These are phyloP conservation scores for Oncopeltus fasciatus DNA, from an alignment of 1,140 invertebrate genomes.

Conservation along the genomic window DNA sequence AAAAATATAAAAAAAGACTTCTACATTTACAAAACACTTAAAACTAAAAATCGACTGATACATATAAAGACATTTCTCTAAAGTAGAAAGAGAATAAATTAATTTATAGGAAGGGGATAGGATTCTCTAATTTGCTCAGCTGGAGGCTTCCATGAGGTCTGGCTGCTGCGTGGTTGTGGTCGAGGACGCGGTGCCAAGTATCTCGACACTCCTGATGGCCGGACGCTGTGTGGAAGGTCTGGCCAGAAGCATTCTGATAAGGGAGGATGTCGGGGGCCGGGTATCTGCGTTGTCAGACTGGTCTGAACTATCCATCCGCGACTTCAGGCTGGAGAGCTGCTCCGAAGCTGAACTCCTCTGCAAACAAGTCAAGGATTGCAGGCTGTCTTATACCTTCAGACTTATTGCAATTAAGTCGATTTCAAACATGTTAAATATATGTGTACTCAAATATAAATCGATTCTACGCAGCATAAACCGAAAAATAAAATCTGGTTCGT, in stretches of 20 bases:
- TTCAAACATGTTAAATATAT: too few species aligned
- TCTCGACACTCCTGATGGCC: conserved; percentile 7
- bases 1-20: too few species aligned
- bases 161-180: background rate
- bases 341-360: background rate
- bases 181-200: conserved; percentile 6
- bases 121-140: background rate
- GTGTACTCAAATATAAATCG: too few species aligned
- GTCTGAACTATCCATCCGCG: conserved; percentile 11
- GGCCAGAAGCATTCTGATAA: conserved; percentile 22
- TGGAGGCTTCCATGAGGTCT: conserved; percentile 10
- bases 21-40: too few species aligned
- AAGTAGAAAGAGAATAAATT: background rate
- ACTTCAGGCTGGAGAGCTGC: background rate
- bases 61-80: too few species aligned
- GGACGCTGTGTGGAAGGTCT: conserved; percentile 3
- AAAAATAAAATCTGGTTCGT: too few species aligned
- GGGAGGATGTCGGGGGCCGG: conserved; percentile 5
- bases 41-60: too few species aligned
- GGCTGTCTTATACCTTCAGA: too few species aligned
- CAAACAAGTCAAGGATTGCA: too few species aligned
- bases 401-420: too few species aligned
- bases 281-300: conserved; percentile 14
- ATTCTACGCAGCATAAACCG: too few species aligned
- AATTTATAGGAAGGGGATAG: background rate